Evolutionary conservation across 2,113 vertebrate species (phyloP), one percentile per base, ranked within the genome.

Genomic region (Crotophaga sulcirostris): DNA sequence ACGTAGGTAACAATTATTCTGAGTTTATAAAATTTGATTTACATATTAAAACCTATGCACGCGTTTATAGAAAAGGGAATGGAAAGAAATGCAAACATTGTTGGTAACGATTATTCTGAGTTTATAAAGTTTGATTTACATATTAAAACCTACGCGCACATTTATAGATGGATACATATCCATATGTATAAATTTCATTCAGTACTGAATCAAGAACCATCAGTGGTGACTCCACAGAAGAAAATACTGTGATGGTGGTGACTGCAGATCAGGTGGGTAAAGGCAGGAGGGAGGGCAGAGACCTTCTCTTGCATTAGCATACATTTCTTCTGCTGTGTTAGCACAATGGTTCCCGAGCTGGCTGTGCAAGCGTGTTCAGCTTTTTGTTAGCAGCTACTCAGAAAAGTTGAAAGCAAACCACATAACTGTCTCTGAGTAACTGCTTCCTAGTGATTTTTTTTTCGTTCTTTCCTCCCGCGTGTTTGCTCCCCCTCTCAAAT

Each of bases 401-500:
- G 62, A 84, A 84, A 74, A 78, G 73, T 64, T 93, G 52, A 81
- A 82, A 84, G 66, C 58, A 84, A 89, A 93, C 56, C 78, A 66
- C 59, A 5, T 56, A 73, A 75, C 56, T 89, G 54, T 58, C 68
- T 78, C 76, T n/a, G 74, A 82, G 67, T 79, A 74, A 83, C 51
- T 76, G 38, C 74, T 93, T 87, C 79, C 81, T 62, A 62, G 78
- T n/a, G 87, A 54, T 80, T 80, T 92, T 89, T 92, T 89, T 93
- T 74, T 76, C 34, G 54, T 94, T 91, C 74, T 11, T 64, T 84
- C 81, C 74, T 95, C 74, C 70, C 69, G 58, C 1, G 0, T 85
- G 87, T 95, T 94, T 96, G 70, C 72, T 93, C 40, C 84, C 89
- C 63, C 45, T 91, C 93, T 86, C 81, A 64, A 74, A 87, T 16